phyloP scores from a whole-genome alignment of 2,888 invertebrate species.

The Sturmia bella region DNA sequence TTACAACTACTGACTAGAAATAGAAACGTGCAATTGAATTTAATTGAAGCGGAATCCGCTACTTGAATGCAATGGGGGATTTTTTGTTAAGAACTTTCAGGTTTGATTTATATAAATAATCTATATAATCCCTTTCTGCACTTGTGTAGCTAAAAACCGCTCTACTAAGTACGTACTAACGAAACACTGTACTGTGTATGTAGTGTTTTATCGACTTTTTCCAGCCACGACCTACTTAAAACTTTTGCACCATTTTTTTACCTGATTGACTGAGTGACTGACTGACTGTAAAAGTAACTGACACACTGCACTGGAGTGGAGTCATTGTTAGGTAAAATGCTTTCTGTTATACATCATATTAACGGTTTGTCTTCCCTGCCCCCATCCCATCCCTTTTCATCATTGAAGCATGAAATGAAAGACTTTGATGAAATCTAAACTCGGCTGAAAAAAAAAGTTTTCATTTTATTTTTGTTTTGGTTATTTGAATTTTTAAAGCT shows the following conservation, averaged over 20 bases:
- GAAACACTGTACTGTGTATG: conserved; percentile 11
- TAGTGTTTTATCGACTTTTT: conserved; percentile 17
- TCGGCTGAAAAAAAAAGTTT: conserved; percentile 13
- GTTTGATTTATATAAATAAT: too few species aligned
- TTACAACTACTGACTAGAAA: too few species aligned
- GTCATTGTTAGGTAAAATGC: conserved; percentile 1
- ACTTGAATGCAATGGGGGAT: too few species aligned
- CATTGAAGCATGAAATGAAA: conserved; percentile 30
- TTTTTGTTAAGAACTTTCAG: too few species aligned
- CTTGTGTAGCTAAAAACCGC: too few species aligned
- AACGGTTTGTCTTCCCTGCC: background rate
- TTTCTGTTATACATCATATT: conserved; percentile 1
- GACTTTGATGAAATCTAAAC: conserved; percentile 53
- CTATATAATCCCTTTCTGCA: too few species aligned
- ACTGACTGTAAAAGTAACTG: background rate
- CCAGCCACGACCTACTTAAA: conserved; percentile 40
- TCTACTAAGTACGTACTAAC: too few species aligned
- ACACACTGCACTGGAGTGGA: conserved; percentile 5
- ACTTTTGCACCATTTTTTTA: conserved; percentile 10
- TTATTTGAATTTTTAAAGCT: conserved; percentile 13
- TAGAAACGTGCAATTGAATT: too few species aligned
- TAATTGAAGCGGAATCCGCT: too few species aligned
- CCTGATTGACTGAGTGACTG: conserved; percentile 5
- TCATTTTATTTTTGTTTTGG: conserved; percentile 7
- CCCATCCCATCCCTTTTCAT: background rate